These are phyloP conservation scores for Glaucopsyche alexis DNA, from an alignment of 2,888 invertebrate genomes.

Conservation along the genomic window DNA sequence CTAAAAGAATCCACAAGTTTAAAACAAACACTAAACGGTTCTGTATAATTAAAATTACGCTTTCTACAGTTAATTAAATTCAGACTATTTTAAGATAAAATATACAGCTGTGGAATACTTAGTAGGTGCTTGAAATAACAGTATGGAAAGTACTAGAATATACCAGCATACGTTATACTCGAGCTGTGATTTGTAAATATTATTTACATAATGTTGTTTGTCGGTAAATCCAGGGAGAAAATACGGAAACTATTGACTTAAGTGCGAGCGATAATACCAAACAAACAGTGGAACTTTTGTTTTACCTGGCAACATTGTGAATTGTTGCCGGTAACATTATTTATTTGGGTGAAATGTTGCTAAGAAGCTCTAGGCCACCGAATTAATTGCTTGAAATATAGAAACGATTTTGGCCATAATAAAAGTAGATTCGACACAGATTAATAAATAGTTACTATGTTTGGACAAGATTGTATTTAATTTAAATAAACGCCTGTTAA, in stretches of 20 bases:
- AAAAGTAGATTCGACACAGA: too few species aligned
- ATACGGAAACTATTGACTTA: slow-evolving; percentile 6
- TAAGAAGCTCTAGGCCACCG: neutral
- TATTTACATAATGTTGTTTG: slow-evolving; percentile 22
- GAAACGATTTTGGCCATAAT: neutral
- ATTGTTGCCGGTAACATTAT: too few species aligned
- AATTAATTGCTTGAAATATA: slow-evolving; percentile 5
- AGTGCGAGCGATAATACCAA: slow-evolving; percentile 11
- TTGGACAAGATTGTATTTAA: too few species aligned
- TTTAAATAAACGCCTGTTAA: neutral
- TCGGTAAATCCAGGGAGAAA: neutral
- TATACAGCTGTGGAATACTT: neutral
- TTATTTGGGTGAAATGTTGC: too few species aligned
- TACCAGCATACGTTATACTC: neutral
- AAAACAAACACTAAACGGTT: neutral
- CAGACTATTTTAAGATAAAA: neutral
- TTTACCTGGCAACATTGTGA: too few species aligned
- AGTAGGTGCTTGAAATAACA: too few species aligned
- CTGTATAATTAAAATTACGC: slow-evolving; percentile 3
- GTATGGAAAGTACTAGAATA: neutral
- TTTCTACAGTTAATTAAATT: neutral
- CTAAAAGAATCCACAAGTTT: neutral
- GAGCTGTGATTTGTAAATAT: neutral
- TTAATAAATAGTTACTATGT: too few species aligned
- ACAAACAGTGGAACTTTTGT: too few species aligned